Evolutionary conservation across 2,113 vertebrate species (phyloP).

Genomic region (Dermatemys mawii): DNA sequence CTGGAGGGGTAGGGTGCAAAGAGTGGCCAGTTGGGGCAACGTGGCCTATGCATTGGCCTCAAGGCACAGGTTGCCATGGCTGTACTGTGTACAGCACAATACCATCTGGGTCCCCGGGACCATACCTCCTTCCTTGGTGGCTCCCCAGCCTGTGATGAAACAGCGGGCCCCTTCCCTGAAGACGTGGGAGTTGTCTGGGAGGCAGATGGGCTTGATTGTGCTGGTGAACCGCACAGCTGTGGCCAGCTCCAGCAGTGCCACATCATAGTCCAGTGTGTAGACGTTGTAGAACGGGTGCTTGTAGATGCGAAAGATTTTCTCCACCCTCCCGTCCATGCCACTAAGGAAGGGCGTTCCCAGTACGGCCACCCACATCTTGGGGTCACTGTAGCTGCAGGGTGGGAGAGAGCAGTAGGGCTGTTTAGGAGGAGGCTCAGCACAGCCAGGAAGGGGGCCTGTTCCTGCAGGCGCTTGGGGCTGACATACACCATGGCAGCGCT

Average conservation of each 20-base stretch:
- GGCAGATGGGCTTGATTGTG: constrained; percentile 88
- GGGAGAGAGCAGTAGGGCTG: constrained; percentile 38
- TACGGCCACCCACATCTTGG: constrained; percentile 87
- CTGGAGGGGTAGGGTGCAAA: background rate
- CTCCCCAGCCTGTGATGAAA: constrained; percentile 95
- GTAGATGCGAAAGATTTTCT: constrained; percentile 87
- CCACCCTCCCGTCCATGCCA: constrained; percentile 80
- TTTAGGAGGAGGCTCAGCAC: background rate
- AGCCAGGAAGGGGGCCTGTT: background rate
- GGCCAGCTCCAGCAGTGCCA: constrained; percentile 88
- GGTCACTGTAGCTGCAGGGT: constrained; percentile 80
- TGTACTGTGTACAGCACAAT: background rate
- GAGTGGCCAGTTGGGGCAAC: background rate
- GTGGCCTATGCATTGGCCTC: background rate
- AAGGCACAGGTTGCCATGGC: background rate
- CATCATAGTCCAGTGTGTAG: constrained; percentile 90
- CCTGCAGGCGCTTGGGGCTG: background rate
- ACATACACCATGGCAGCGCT: background rate
- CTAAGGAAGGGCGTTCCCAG: constrained; percentile 89
- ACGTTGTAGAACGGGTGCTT: constrained; percentile 90
- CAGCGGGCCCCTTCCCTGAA: constrained; percentile 84
- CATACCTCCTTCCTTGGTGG: constrained; percentile 83
- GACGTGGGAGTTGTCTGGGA: constrained; percentile 84
- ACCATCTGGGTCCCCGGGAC: background rate
- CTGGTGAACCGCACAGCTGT: constrained; percentile 78